These are phyloP conservation scores for Entomobrya multifasciata DNA, from an alignment of 2,888 invertebrate species.

Conservation along the genomic window DNA sequence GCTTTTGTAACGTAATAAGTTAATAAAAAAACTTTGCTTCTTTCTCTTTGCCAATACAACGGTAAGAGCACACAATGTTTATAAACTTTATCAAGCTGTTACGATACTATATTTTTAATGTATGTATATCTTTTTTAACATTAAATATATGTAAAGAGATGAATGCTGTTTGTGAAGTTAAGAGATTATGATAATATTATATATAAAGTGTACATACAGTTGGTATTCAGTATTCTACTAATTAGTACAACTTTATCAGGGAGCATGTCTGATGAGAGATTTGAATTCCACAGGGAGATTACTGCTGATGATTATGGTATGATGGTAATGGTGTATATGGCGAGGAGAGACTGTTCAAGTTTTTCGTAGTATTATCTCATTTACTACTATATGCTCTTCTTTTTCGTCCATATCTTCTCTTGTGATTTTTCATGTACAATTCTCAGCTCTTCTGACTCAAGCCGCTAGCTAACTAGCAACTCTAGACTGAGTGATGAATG, in stretches of 20 bases:
- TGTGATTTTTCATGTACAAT: slow-evolving; percentile 37
- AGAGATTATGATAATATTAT: slow-evolving; percentile 19
- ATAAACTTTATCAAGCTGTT: no score
- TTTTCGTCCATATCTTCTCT: slow-evolving; percentile 1
- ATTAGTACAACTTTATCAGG: slow-evolving; percentile 63
- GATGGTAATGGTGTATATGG: not conserved
- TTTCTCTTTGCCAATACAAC: not conserved
- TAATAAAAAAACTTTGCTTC: no score
- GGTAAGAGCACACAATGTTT: no score
- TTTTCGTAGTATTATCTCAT: not conserved
- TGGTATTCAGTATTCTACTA: slow-evolving; percentile 62
- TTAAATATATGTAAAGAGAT: no score
- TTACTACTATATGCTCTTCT: no score
- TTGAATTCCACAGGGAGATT: slow-evolving; percentile 53
- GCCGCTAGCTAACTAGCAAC: no score
- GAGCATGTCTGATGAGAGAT: slow-evolving; percentile 61
- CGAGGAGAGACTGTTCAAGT: slow-evolving; percentile 26
- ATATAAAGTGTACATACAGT: slow-evolving; percentile 31
- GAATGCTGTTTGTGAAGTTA: not conserved
- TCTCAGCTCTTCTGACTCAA: not conserved
- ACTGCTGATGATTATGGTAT: not conserved
- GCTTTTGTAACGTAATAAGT: not conserved
- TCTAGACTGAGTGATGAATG: slow-evolving; percentile 26
- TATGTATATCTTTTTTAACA: no score
- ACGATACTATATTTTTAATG: no score